These are phyloP conservation scores for Melanotaenia nigrans DNA, from an alignment of 2,797 vertebrate genomes.

Conservation along the genomic window DNA sequence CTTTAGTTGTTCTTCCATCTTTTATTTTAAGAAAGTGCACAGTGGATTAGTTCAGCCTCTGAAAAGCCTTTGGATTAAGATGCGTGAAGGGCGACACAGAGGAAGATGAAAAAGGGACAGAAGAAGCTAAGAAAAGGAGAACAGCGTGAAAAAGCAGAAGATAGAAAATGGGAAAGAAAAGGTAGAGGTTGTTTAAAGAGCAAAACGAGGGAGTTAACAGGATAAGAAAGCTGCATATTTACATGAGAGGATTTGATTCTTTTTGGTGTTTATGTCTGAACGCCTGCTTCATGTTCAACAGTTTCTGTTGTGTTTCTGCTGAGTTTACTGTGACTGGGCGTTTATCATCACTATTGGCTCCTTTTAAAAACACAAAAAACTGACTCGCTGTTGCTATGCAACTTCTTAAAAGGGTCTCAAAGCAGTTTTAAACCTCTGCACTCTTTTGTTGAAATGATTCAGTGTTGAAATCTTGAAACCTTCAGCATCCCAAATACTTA, in stretches of 20 bases:
- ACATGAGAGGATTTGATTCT: constrained; percentile 5
- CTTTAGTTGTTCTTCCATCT: constrained; percentile 55
- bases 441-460: constrained; percentile 37
- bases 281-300: constrained; percentile 30
- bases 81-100: constrained; percentile 34
- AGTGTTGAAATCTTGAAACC: constrained; percentile 28
- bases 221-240: constrained; percentile 10
- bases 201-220: neutral
- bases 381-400: constrained; percentile 60
- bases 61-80: constrained; percentile 63
- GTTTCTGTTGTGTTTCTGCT: constrained; percentile 28
- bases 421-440: constrained; percentile 32
- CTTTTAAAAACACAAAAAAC: constrained; percentile 33
- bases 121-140: constrained; percentile 7
- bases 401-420: constrained; percentile 54
- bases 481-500: constrained; percentile 31
- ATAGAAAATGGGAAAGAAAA: neutral
- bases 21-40: constrained; percentile 65
- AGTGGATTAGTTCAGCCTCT: constrained; percentile 56
- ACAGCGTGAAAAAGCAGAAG: constrained; percentile 6
- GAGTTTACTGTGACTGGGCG: constrained; percentile 18
- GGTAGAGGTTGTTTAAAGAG: constrained; percentile 2
- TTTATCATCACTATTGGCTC: constrained; percentile 31
- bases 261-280: constrained; percentile 19
- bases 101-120: constrained; percentile 30